These are phyloP conservation scores for Trachythela sp. DNA, from an alignment of 64 coral and sea anemone genomes.

Conservation along the genomic window DNA sequence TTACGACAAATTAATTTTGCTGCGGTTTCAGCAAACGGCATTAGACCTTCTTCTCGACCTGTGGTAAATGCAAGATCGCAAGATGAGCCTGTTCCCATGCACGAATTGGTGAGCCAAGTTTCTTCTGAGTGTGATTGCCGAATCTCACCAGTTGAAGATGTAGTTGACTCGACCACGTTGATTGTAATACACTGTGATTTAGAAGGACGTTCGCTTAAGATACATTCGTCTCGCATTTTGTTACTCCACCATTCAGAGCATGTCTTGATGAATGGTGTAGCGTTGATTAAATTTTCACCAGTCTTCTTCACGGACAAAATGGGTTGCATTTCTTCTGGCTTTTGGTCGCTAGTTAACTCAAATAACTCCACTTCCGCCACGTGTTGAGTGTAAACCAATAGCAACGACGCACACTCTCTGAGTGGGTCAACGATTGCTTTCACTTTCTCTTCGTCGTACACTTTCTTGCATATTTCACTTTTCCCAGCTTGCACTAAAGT, in stretches of 20 bases:
- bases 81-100: background rate
- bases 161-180: background rate
- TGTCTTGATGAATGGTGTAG: background rate
- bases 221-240: background rate
- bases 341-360: slow-evolving; percentile 47
- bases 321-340: background rate
- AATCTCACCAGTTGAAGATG: background rate
- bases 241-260: background rate
- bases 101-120: background rate
- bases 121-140: slow-evolving; percentile 14
- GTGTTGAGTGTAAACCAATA: slow-evolving; percentile 27
- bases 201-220: background rate
- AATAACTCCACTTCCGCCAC: slow-evolving; percentile 58
- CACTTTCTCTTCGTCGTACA: background rate
- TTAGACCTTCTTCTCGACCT: slow-evolving; percentile 3
- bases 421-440: background rate
- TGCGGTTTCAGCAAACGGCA: background rate
- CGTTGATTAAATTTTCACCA: background rate
- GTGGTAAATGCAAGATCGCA: background rate
- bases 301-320: slow-evolving; percentile 37
- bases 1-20: background rate
- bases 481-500: background rate
- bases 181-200: slow-evolving; percentile 31
- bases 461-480: background rate
- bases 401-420: background rate